Evolutionary conservation across 2,113 vertebrate species (phyloP).

Genomic region (Ibidorhyncha struthersii): DNA sequence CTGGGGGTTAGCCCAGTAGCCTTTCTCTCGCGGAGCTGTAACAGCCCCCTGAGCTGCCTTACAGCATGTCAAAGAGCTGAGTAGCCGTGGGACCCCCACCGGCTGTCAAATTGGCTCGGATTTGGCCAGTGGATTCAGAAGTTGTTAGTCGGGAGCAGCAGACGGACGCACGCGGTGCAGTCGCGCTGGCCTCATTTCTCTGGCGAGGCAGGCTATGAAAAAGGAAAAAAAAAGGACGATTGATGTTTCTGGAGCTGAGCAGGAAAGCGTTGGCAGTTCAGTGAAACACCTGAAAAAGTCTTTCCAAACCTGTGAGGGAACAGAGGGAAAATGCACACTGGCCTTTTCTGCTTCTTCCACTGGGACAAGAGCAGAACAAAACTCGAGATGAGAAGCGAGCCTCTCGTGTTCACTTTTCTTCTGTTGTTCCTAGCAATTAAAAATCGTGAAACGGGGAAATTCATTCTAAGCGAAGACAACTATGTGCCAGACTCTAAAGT

Average conservation of each 20-base stretch:
- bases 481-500: conserved; percentile 83
- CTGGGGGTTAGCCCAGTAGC: not conserved
- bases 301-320: not conserved
- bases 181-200: not conserved
- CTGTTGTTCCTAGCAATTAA: conserved; percentile 83
- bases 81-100: not conserved
- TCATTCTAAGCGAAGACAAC: conserved; percentile 89
- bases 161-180: not conserved
- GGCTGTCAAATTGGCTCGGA: not conserved
- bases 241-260: not conserved
- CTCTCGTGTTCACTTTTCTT: not conserved
- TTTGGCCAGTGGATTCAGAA: not conserved
- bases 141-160: not conserved
- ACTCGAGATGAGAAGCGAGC: not conserved
- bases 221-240: not conserved
- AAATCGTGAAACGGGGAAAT: conserved; percentile 88
- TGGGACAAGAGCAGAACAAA: not conserved
- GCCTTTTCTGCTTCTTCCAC: not conserved
- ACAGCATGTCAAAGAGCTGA: not conserved
- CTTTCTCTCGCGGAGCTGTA: not conserved
- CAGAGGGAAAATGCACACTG: not conserved
- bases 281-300: conserved; percentile 7
- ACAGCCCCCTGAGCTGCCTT: not conserved
- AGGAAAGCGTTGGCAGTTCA: not conserved
- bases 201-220: not conserved